Evolutionary conservation across 2,888 invertebrate species (phyloP).

Genomic region (Hemicrepidius hirtus): DNA sequence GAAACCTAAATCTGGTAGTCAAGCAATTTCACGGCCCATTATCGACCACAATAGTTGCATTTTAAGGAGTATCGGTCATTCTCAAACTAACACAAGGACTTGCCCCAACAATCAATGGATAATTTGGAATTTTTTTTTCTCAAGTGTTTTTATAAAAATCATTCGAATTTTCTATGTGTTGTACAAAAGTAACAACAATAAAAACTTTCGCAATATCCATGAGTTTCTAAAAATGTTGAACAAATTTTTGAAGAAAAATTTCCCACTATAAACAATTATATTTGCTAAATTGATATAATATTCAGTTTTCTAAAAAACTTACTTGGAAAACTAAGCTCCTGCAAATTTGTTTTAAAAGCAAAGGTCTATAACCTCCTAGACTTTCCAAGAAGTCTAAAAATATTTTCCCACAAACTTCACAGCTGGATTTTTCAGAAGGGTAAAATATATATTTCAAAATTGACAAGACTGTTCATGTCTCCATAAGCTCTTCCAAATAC

Average conservation of each 20-base stretch:
- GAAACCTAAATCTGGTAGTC: constrained; percentile 34
- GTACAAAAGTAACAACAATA: no score
- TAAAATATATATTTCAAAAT: constrained; percentile 1
- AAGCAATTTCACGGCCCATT: constrained; percentile 43
- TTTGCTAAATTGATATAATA: no score
- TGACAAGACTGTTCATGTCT: background rate
- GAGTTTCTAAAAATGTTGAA: no score
- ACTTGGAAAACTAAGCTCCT: no score
- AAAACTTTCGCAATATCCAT: no score
- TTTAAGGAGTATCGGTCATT: constrained; percentile 12
- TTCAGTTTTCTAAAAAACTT: no score
- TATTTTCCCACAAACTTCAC: constrained; percentile 5
- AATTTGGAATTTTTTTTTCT: no score
- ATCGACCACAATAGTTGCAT: constrained; percentile 32
- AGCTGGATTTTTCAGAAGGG: background rate
- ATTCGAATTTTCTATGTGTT: no score
- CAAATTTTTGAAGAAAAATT: no score
- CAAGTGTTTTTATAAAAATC: no score
- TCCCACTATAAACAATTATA: no score
- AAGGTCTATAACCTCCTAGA: background rate
- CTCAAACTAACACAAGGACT: background rate
- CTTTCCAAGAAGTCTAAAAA: constrained; percentile 1
- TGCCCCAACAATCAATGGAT: background rate
- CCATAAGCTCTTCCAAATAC: background rate
- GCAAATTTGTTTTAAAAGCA: no score